Base-by-base conservation (phyloP, 53 echinoderm and acorn worm species). In the Stichopus horrens region DNA sequence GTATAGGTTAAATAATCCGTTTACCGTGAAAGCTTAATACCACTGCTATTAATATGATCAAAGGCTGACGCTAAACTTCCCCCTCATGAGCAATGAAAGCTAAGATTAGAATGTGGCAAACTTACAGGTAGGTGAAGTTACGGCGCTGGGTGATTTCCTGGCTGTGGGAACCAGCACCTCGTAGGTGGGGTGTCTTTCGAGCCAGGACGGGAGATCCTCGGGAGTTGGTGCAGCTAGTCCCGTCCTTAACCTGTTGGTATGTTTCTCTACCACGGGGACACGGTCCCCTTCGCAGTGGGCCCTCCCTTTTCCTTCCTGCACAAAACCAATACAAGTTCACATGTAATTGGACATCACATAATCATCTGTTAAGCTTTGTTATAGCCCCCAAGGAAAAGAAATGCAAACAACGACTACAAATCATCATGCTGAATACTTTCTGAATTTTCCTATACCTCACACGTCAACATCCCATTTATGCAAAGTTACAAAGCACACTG, bases 221-320 rank as follows among this genome's bases (percentile, higher is more conserved):
- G 92, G 91, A 23, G 94, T 90, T 1, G 98, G 98, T 9, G 98
- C 98, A 13, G 94, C 87, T 13, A 95, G 89, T 5, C 98, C 98
- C 4, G 95, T 95, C 10, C 94, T 88, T 5, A 98, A 81, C 58
- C 94, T 94, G 37, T 95, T 95, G 9, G 98, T 98, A 93, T 98
- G 98, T 4, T 94, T 87, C 86, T 98, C 98, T 37, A 98, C 88
- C 51, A 98, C 98, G 5, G 98, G 91, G 9, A 98, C 94, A 7
- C 94, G 87, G 58, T 98, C 95, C 52, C 91, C 93, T 87, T 96
- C 96, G 55, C 87, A 87, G 58, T 87, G 87, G 10, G 87, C 87
- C 55, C 75, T 23, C 7, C 75, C 87, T 55, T 87, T 87, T 5
- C 54, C 14, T 53, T 87, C 85, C 85, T 85, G 71, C 23, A 20